Conservation (phyloP, 1,140 invertebrate genomes). For the Diorhabda carinulata region DNA sequence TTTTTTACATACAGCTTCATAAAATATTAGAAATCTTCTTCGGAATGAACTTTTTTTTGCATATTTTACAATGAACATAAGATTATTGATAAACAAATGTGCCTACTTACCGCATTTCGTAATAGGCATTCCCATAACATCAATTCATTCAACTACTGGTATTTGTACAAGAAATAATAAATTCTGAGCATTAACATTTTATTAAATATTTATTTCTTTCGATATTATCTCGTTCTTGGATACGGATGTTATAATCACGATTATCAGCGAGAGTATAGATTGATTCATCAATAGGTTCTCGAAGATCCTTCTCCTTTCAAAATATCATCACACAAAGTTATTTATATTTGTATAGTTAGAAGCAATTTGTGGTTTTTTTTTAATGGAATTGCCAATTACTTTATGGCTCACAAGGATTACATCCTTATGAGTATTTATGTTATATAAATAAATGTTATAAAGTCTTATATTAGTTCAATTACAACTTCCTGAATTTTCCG, state of each 20-base stretch:
- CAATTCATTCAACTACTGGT: constrained; percentile 10
- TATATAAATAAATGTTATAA: neutral
- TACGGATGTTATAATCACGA: neutral
- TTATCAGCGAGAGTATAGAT: neutral
- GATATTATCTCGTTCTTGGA: neutral
- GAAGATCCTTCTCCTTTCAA: neutral
- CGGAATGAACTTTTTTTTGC: too few species aligned
- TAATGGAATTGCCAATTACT: neutral
- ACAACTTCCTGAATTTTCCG: too few species aligned
- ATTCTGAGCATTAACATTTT: constrained; percentile 7
- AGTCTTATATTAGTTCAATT: neutral
- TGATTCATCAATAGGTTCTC: neutral
- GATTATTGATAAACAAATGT: neutral
- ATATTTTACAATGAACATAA: too few species aligned
- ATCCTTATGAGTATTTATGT: neutral
- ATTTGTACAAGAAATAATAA: constrained; percentile 9
- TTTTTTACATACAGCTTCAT: too few species aligned
- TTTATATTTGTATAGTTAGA: neutral
- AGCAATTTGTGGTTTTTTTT: neutral
- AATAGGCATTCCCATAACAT: neutral
- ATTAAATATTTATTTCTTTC: constrained; percentile 8
- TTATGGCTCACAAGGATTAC: neutral
- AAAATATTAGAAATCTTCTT: too few species aligned
- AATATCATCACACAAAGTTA: neutral
- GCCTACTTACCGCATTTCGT: neutral